Base-by-base conservation (phyloP, 92 coral and sea anemone species). In the Virgularia gustaviana region DNA sequence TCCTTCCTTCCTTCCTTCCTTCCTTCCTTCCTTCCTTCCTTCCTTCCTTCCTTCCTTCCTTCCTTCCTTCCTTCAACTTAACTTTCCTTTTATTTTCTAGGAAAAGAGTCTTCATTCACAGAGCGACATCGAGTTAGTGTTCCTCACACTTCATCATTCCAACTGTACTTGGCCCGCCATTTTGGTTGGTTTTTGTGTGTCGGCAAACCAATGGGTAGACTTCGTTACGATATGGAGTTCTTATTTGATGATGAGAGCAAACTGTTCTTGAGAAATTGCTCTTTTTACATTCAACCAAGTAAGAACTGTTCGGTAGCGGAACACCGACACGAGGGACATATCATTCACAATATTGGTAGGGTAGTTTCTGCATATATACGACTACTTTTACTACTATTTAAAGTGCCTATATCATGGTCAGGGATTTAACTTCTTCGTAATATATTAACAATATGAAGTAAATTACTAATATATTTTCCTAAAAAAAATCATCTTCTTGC, bases 111-210 rank as follows among this genome's bases (percentile, higher is more conserved):
- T 20, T 39, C 54, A n/a, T 65, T 65, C 44, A 65, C 72, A 9
- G 72, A 65, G 32, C 72, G 72, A 65, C 57, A 65, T 22, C 22
- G 72, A 65, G 56, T 65, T 11, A 65, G 72, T 24, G 35, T 49
- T 9, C 72, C 72, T 10, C n/a, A 25, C 9, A 65, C 72, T 33
- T 65, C 72, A 25, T 65, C 51, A 8, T 65, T 65, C 27, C 25
- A 27, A 37, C 57, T 65, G 15, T 65, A 45, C 16, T 54, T 23
- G 19, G 72, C 72, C 6, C n/a, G n/a, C 15, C 72, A 65, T 49
- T 65, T 33, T 45, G 56, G 37, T 8, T 41, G 72, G 72, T 45
- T 31, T 31, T 22, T 65, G 34, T 65, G 72, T 43, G 22, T 39
- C 10, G 72, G 72, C 1, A 39, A 49, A 18, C 30, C 5, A 36